Base-by-base conservation (phyloP, 2,113 vertebrate genomes). In the Orcinus orca region DNA sequence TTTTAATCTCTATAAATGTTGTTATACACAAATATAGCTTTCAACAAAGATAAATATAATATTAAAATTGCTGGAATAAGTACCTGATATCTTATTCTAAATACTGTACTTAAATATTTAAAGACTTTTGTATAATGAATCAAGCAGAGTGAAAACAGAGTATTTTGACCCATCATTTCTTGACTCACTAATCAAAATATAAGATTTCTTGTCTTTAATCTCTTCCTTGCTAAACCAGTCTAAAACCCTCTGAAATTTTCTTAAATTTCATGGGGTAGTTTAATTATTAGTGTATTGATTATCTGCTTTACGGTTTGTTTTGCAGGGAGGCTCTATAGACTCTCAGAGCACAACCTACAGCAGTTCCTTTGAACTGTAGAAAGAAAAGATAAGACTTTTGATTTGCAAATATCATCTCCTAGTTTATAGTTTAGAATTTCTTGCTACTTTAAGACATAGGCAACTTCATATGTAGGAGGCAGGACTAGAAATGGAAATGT, bases 21-120 rank as follows among this genome's bases (percentile, higher is more conserved):
- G 67, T 77, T 96, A 95, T 93, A 86, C 63, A 97, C 93, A 97
- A 97, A 95, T 63, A 95, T 2, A 93, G 50, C 77, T 94, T 97
- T 97, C 73, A 95, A 83, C 62, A 82, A 97, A 98, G 91, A 93
- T 96, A 93, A 91, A 97, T 92, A 95, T 93, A 95, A 87, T 92
- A 92, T 93, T 95, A 88, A 93, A 94, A 94, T 47, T 77, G 41
- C 58, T 86, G 23, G 41, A 68, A 55, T 93, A 95, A 74, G 73
- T 89, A 70, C 73, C 63, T 86, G 31, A 90, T 97, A 89, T 74
- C 77, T 90, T 88, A 94, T 93, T 96, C 81, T 58, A 97, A 97
- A 93, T 82, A 74, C 2, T 91, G 73, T 80, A 50, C 73, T 93
- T 97, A 97, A 96, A 93, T 97, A 96, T 97, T 95, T 96, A 71